Base-by-base conservation (phyloP, 1,140 invertebrate species). In the Neelides sp. region DNA sequence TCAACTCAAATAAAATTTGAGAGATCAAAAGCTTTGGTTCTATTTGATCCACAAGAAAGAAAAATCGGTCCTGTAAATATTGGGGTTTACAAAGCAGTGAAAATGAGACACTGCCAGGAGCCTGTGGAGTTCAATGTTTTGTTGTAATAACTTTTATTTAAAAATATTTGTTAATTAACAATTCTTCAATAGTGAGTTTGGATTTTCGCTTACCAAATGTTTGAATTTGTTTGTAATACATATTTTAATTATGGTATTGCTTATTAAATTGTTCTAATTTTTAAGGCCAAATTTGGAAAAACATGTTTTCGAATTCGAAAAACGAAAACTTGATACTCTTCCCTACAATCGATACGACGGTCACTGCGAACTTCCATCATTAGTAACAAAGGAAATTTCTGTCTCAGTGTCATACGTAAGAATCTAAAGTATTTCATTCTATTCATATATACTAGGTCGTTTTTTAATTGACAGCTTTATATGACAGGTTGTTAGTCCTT, bases 31-130 rank as follows among this genome's bases (percentile, higher is more conserved):
- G 59, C 57, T 17, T 23, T 57, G 0, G 52, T 48, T 8, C 28
- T 52, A 13, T 61, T 57, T 44, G 55, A 57, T 20, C 17, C 15
- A 17, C 4, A 48, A 61, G 8, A 57, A 51, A 23, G 47, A 48
- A 23, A 39, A 23, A 53, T 57, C 43, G 59, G 55, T 24, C 59
- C 59, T 0, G 50, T 61, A 19, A 52, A 40, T 39, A 41, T 28
- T 34, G 41, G 45, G n/a, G 10, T 61, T 2, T 61, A 57, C 27
- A 13, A 46, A 20, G 52, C 59, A 24, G 27, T 61, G 4, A 61
- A 61, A 34, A 45, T 45, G 15, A 27, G 59, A 20, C 55, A 55
- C 26, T 24, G 55, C 3, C 8, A 54, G 15, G 46, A 55, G 2
- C 13, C 32, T 7, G 17, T 52, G 5, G 53, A 59, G 51, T 58